phyloP scores from a whole-genome alignment of 2,797 vertebrate species.

The Bovichtus variegatus region DNA sequence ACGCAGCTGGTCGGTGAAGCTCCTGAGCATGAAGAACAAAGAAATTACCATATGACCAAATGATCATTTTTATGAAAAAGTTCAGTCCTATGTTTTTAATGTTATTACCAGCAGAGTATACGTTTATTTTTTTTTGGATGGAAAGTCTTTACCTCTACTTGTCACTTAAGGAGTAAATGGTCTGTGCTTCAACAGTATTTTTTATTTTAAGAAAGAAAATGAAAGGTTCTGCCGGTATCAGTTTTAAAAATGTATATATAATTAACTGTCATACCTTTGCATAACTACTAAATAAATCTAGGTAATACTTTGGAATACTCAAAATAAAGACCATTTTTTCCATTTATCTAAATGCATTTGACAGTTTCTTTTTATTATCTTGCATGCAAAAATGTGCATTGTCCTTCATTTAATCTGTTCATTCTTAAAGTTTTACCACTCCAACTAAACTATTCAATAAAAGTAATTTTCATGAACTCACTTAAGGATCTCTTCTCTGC shows the following conservation, averaged over 20 bases:
- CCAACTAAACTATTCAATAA: not conserved
- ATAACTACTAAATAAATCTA: not conserved
- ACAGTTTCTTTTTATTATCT: not conserved
- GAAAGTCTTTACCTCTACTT: not conserved
- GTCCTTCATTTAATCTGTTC: not conserved
- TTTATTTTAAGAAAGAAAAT: not conserved
- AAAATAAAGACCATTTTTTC: not conserved
- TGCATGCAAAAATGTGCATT: not conserved
- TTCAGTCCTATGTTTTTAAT: not conserved
- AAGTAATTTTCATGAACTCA: conserved; percentile 73
- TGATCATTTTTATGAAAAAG: not conserved
- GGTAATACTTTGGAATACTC: not conserved
- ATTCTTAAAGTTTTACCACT: not conserved
- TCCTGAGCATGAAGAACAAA: conserved; percentile 56
- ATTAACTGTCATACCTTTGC: not conserved
- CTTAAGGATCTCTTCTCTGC: conserved; percentile 97
- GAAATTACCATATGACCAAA: not conserved
- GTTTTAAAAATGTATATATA: too few species aligned
- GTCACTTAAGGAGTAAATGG: not conserved
- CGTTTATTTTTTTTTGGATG: not conserved
- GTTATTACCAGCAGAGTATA: not conserved
- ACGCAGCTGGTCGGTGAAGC: conserved; percentile 92
- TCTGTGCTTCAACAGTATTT: not conserved
- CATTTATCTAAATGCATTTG: not conserved
- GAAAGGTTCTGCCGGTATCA: not conserved